Evolutionary conservation across 2,113 vertebrate species (phyloP).

Genomic region (Indicator maculatus): DNA sequence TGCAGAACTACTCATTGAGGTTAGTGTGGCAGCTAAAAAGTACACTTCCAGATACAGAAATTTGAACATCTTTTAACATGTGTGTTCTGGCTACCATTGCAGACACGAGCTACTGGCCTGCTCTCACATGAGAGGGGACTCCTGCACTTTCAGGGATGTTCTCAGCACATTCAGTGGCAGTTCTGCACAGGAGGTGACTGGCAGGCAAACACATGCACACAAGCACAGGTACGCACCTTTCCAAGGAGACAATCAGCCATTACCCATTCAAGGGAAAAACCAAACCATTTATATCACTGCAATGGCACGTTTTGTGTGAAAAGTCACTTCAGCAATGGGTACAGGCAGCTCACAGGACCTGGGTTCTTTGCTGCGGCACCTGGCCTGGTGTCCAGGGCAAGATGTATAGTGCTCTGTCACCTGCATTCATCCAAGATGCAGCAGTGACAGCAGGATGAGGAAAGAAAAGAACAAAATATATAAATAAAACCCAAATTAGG

Average conservation of each 20-base stretch:
- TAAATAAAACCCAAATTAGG: slow-evolving; percentile 76
- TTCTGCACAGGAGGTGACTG: slow-evolving; percentile 11
- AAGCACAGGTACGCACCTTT: slow-evolving; percentile 57
- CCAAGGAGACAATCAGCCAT: slow-evolving; percentile 72
- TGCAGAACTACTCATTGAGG: slow-evolving; percentile 45
- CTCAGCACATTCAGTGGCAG: slow-evolving; percentile 67
- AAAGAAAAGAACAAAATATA: slow-evolving; percentile 53
- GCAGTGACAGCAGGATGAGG: slow-evolving; percentile 70
- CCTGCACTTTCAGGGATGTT: slow-evolving; percentile 8
- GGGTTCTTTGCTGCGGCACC: slow-evolving; percentile 60
- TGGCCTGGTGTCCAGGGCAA: slow-evolving; percentile 64
- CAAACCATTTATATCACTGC: slow-evolving; percentile 77
- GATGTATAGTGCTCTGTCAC: slow-evolving; percentile 50
- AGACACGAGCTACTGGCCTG: slow-evolving; percentile 16
- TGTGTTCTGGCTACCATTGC: slow-evolving; percentile 43
- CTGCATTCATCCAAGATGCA: slow-evolving; percentile 64
- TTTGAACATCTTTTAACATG: background rate
- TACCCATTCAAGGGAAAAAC: slow-evolving; percentile 71
- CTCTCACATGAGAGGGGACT: background rate
- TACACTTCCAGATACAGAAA: slow-evolving; percentile 50
- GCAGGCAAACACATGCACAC: background rate
- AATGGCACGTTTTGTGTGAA: slow-evolving; percentile 78
- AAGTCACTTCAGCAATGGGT: slow-evolving; percentile 71
- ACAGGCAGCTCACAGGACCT: slow-evolving; percentile 71
- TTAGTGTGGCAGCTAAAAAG: slow-evolving; percentile 67